Percentiles rank a stretch among this genome's conserved stretches.
These are phyloP conservation scores for Sebastes hubbsi DNA, from an alignment of 2,797 vertebrate genomes.

Conservation along the genomic window DNA sequence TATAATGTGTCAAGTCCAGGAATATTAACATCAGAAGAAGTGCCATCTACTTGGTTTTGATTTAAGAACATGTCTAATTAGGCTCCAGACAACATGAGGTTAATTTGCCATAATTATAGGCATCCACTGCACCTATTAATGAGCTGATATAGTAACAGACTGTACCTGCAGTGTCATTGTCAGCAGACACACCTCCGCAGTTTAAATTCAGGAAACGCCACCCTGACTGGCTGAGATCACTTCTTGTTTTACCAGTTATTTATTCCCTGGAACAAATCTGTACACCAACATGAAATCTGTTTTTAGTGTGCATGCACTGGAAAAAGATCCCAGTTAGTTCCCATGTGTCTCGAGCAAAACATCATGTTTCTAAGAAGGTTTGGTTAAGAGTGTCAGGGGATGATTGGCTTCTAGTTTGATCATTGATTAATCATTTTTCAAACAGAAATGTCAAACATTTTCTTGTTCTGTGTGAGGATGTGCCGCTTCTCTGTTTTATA, in stretches of 20 bases:
- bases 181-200: not conserved
- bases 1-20: not conserved
- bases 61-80: not conserved
- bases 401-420: not conserved
- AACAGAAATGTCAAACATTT: not conserved
- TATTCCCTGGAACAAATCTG: not conserved
- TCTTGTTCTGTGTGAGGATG: not conserved
- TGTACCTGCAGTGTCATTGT: not conserved
- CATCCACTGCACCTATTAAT: not conserved
- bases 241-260: conserved; percentile 43
- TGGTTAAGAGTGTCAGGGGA: not conserved
- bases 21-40: not conserved
- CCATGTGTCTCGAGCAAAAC: not conserved
- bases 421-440: not conserved
- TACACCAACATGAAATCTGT: not conserved
- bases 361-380: no score
- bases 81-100: not conserved
- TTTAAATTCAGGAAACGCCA: not conserved
- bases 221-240: not conserved
- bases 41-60: not conserved
- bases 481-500: not conserved
- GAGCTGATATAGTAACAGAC: not conserved
- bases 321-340: not conserved
- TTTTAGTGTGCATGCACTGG: not conserved
- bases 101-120: not conserved